phyloP scores from a whole-genome alignment of 2,113 vertebrate genomes.

The Festucalex cinctus region DNA sequence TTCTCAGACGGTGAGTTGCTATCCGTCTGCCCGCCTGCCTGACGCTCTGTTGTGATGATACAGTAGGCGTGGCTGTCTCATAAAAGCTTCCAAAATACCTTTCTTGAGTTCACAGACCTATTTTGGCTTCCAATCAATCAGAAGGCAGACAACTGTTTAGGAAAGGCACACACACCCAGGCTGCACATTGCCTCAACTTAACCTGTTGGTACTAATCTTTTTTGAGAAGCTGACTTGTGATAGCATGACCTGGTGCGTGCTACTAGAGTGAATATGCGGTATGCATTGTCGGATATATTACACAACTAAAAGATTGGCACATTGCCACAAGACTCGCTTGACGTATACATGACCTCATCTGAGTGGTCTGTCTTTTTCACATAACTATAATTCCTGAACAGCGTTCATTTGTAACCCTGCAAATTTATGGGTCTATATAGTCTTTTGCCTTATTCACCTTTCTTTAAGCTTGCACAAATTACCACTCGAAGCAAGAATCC shows the following conservation, averaged over 20 bases:
- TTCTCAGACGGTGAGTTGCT: slow-evolving; percentile 71
- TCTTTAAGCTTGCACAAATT: background rate
- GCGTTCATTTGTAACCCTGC: background rate
- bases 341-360: slow-evolving; percentile 30
- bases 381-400: background rate
- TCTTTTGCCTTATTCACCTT: too few relatives aligned
- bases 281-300: slow-evolving; percentile 49
- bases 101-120: slow-evolving; percentile 18
- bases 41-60: slow-evolving; percentile 50
- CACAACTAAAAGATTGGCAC: slow-evolving; percentile 11
- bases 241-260: slow-evolving; percentile 72
- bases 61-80: slow-evolving; percentile 67
- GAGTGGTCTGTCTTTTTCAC: slow-evolving; percentile 10
- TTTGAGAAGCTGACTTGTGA: slow-evolving; percentile 72
- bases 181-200: background rate
- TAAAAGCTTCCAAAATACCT: slow-evolving; percentile 63
- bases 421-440: background rate
- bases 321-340: slow-evolving; percentile 12
- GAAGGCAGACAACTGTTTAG: slow-evolving; percentile 14
- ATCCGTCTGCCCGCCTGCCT: slow-evolving; percentile 41
- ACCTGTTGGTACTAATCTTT: slow-evolving; percentile 42
- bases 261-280: slow-evolving; percentile 40
- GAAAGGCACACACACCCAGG: slow-evolving; percentile 1
- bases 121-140: slow-evolving; percentile 28
- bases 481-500: too few relatives aligned